A percentile compares a stretch with the other conserved stretches of the same genome.
phyloP scores from a whole-genome alignment of 2,888 invertebrate species.

The Ophion costatus region DNA sequence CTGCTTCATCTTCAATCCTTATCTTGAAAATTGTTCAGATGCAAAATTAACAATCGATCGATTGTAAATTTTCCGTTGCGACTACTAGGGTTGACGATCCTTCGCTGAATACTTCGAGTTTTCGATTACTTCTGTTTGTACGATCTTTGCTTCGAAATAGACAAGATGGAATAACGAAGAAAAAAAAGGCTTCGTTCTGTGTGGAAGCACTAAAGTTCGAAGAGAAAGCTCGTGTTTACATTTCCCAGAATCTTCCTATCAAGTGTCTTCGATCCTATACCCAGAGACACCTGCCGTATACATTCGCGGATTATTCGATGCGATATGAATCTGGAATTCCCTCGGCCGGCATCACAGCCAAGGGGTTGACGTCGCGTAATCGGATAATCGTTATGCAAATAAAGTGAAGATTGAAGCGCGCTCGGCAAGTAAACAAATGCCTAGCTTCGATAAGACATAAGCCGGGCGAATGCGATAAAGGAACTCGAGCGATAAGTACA shows the following conservation, averaged over 20 bases:
- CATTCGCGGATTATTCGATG: constrained; percentile 13
- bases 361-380: not conserved
- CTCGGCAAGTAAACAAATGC: not conserved
- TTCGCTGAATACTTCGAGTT: too few relatives aligned
- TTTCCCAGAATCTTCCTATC: constrained; percentile 10
- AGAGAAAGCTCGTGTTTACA: not conserved
- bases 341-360: not conserved
- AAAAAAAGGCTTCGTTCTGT: not conserved
- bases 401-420: not conserved
- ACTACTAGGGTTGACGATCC: too few relatives aligned
- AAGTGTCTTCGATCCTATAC: not conserved
- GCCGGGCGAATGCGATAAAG: not conserved
- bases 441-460: not conserved
- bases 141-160: too few relatives aligned
- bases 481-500: not conserved
- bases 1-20: not conserved
- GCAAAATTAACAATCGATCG: not conserved
- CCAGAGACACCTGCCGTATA: constrained; percentile 24
- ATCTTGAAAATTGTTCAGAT: not conserved
- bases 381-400: constrained; percentile 4
- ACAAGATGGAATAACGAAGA: not conserved
- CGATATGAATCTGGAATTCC: constrained; percentile 18
- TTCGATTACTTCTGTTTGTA: too few relatives aligned
- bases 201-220: not conserved
- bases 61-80: not conserved